These are phyloP conservation scores for Cryptoblepharus egeriae DNA, from an alignment of 2,797 vertebrate genomes.

Conservation along the genomic window DNA sequence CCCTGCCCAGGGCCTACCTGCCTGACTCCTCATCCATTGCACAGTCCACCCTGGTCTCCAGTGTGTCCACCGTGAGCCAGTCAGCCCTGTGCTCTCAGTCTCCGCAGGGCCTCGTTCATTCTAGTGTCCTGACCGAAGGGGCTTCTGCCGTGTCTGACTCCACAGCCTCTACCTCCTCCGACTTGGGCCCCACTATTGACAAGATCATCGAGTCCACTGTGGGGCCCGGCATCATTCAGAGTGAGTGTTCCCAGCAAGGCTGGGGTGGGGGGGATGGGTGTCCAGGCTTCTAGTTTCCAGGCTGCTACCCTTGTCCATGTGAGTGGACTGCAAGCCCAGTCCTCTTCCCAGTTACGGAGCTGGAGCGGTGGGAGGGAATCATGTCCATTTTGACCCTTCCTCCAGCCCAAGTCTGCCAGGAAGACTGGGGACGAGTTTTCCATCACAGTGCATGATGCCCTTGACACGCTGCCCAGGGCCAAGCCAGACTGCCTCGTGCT, in stretches of 20 bases:
- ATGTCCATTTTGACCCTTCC: too few relatives aligned
- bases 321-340: too few relatives aligned
- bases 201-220: slow-evolving; percentile 98
- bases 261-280: background rate
- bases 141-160: slow-evolving; percentile 91
- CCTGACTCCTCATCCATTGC: slow-evolving; percentile 93
- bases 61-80: slow-evolving; percentile 88
- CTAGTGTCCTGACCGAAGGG: slow-evolving; percentile 87
- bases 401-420: too few relatives aligned
- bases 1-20: slow-evolving; percentile 84
- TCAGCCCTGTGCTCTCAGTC: slow-evolving; percentile 88
- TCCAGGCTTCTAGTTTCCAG: background rate
- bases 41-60: slow-evolving; percentile 87
- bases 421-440: too few relatives aligned
- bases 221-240: slow-evolving; percentile 92
- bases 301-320: too few relatives aligned
- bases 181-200: slow-evolving; percentile 93
- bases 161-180: slow-evolving; percentile 90
- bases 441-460: too few relatives aligned
- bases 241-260: slow-evolving; percentile 67
- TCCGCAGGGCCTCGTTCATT: slow-evolving; percentile 88
- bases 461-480: too few relatives aligned
- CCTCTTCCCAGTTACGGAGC: too few relatives aligned
- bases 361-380: too few relatives aligned
- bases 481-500: too few relatives aligned